phyloP scores from a whole-genome alignment of 2,797 vertebrate species.

The Dallia pectoralis region DNA sequence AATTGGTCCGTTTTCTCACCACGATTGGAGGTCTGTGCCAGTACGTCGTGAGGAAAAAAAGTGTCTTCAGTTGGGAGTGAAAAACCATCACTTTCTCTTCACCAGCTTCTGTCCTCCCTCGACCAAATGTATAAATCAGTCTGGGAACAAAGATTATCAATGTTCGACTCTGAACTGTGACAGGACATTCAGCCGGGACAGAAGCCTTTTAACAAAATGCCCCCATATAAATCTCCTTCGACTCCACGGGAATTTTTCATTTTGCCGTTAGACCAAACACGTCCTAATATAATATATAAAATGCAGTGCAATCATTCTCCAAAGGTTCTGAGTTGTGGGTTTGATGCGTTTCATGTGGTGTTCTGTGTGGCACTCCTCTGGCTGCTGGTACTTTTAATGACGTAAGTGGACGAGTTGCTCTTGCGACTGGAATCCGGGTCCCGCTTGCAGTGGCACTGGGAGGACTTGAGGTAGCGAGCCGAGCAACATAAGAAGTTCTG shows the following conservation, averaged over 20 bases:
- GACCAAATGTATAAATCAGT: constrained; percentile 29
- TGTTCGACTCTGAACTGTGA: constrained; percentile 14
- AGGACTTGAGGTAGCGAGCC: constrained; percentile 73
- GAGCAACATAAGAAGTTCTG: constrained; percentile 90
- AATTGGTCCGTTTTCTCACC: background rate
- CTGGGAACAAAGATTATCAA: constrained; percentile 24
- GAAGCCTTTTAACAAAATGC: constrained; percentile 15
- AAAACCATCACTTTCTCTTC: background rate
- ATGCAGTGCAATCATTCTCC: constrained; percentile 8
- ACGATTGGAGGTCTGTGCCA: background rate
- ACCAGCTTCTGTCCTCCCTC: constrained; percentile 1
- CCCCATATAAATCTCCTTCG: constrained; percentile 4
- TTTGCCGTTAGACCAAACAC: background rate
- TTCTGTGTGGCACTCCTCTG: constrained; percentile 85
- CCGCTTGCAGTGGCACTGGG: constrained; percentile 75
- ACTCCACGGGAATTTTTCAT: background rate
- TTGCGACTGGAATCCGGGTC: constrained; percentile 84
- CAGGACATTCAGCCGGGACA: constrained; percentile 2
- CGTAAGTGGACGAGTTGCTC: constrained; percentile 91
- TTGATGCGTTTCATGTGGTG: constrained; percentile 59
- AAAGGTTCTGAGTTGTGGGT: background rate
- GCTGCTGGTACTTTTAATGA: constrained; percentile 84
- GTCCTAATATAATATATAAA: background rate
- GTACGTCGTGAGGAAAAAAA: background rate
- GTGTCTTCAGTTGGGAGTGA: background rate